Evolutionary conservation across 2,797 vertebrate species (phyloP).

Genomic region (Ctenosaura bakeri): DNA sequence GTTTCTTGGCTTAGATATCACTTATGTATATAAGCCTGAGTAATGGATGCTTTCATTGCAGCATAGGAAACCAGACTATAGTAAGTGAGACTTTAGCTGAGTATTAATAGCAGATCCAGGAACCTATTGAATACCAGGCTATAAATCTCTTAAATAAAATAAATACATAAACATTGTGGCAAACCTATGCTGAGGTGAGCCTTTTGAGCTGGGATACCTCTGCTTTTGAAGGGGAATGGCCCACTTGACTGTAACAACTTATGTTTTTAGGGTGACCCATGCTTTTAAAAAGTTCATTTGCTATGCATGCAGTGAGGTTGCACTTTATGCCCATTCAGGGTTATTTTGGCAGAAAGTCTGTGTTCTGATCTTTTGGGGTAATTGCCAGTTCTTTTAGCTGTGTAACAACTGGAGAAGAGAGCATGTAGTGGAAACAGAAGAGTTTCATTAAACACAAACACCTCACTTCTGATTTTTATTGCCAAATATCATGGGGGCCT

Average conservation of each 20-base stretch:
- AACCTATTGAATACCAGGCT: not conserved
- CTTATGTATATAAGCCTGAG: not conserved
- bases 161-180: conserved; percentile 6
- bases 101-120: not conserved
- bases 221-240: conserved; percentile 23
- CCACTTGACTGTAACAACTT: conserved; percentile 32
- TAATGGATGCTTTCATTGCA: conserved; percentile 13
- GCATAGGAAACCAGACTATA: not conserved
- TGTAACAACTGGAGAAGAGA: conserved; percentile 49
- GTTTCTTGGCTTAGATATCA: not conserved
- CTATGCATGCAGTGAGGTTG: conserved; percentile 60
- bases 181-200: not conserved
- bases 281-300: conserved; percentile 52
- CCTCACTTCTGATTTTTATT: conserved; percentile 60
- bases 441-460: conserved; percentile 67
- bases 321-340: conserved; percentile 62
- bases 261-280: conserved; percentile 42
- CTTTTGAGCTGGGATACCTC: conserved; percentile 13
- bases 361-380: conserved; percentile 59
- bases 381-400: conserved; percentile 71
- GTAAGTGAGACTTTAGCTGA: conserved; percentile 33
- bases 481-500: conserved; percentile 43
- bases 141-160: conserved; percentile 13
- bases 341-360: conserved; percentile 68
- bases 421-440: conserved; percentile 62